These are phyloP conservation scores for Platycercus adscitus DNA, from an alignment of 2,113 vertebrate species.

Conservation along the genomic window DNA sequence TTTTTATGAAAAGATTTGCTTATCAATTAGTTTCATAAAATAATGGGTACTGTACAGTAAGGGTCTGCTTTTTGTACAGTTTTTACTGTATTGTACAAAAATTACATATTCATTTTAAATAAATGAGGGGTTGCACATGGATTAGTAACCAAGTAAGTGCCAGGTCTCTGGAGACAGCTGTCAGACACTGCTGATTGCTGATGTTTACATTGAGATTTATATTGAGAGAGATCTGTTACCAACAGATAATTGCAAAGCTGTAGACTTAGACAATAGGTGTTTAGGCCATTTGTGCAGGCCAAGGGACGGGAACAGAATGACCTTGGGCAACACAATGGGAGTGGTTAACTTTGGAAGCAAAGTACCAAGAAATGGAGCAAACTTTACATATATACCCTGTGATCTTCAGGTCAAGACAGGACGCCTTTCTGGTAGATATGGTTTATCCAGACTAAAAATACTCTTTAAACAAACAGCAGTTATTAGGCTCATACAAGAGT, in stretches of 20 bases:
- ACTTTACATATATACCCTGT: background rate
- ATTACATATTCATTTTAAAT: background rate
- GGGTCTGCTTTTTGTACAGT: background rate
- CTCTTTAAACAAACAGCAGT: background rate
- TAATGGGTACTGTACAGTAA: background rate
- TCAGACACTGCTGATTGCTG: background rate
- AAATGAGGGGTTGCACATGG: background rate
- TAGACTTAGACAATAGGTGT: background rate
- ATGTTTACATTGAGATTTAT: background rate
- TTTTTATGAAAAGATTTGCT: background rate
- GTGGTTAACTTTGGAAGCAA: background rate
- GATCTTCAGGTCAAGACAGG: background rate
- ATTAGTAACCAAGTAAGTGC: background rate
- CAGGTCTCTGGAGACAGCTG: background rate
- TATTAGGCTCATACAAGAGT: background rate
- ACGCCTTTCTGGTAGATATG: background rate
- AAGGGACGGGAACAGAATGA: background rate
- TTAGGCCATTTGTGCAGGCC: background rate
- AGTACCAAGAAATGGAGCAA: background rate
- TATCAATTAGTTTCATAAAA: background rate
- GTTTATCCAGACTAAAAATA: background rate
- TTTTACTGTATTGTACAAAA: background rate
- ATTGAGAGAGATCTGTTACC: background rate
- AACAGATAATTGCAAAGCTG: background rate
- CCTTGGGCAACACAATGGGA: background rate